These are phyloP conservation scores for Limnephilus rhombicus DNA, from an alignment of 2,888 invertebrate genomes.

Conservation along the genomic window DNA sequence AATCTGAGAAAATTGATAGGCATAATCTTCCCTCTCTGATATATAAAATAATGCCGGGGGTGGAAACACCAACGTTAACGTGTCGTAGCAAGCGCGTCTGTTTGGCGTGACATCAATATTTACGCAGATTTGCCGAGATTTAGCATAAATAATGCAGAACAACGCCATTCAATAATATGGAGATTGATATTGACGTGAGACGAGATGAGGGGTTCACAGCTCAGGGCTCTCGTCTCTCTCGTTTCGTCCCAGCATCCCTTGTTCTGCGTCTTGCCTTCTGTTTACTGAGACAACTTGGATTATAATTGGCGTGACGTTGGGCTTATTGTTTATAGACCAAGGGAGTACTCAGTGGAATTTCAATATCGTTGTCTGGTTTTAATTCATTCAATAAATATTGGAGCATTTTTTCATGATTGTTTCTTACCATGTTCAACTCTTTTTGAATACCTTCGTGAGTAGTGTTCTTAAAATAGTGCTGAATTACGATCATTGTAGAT, in stretches of 20 bases:
- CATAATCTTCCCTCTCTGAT: background rate
- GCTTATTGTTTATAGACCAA: background rate
- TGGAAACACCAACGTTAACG: background rate
- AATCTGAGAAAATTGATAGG: conserved; percentile 1
- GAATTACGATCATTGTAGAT: too few species aligned
- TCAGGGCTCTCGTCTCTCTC: too few species aligned
- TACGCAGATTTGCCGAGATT: conserved; percentile 31
- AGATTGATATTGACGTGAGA: conserved; percentile 37
- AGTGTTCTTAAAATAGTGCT: too few species aligned
- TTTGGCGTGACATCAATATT: conserved; percentile 39
- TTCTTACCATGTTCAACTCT: too few species aligned
- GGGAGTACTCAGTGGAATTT: background rate
- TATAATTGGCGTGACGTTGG: background rate
- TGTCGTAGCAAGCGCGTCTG: conserved; percentile 11
- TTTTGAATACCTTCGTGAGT: too few species aligned
- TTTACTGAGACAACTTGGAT: background rate
- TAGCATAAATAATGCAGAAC: conserved; percentile 42
- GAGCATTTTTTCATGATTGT: background rate
- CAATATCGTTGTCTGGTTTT: background rate
- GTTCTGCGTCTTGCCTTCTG: background rate
- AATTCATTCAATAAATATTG: background rate
- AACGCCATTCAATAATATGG: conserved; percentile 35
- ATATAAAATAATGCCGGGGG: background rate
- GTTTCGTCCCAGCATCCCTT: background rate
- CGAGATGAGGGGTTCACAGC: background rate